Base-by-base conservation (phyloP, 2,888 invertebrate species). In the Pachymerium ferrugineum region DNA sequence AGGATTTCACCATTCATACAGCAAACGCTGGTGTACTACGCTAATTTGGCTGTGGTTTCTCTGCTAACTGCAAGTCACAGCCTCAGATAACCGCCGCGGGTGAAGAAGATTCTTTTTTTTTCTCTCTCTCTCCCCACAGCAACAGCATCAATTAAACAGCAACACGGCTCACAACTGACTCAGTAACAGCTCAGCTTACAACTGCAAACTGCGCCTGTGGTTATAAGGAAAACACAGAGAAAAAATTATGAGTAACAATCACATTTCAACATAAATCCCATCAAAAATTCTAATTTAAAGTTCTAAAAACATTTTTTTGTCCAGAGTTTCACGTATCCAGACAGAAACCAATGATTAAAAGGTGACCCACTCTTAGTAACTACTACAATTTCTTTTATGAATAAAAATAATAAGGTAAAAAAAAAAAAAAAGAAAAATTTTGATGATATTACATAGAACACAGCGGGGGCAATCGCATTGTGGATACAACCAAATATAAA, bases 141-240 rank as follows among this genome's bases (percentile, higher is more conserved):
- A 67, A 67, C 67, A 67, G 25, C 22, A 28, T n/a, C n/a, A n/a
- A n/a, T 28, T 25, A 67, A 22, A 67, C 67, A 67, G 67, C 25
- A 67, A 22, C 67, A 22, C 67, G 67, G 67, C 67, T 67, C 67
- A 67, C 67, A 67, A 67, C 67, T 38, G 38, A 67, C 74, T 70
- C 70, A 70, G 70, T 31, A 74, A 73, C 74, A 54, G 73, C 73
- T 38, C 38, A 38, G 38, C 38, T 73, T 73, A 74, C 74, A 72
- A 70, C 72, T 42, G 70, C 68, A 74, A 31, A 73, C 73, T 69
- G 73, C 74, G 74, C 74, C 74, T 74, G 74, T 73, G 69, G 68
- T 74, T 38, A 74, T 69, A 73, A 69, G 73, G 47, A 74, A 74
- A 71, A 74, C 42, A 74, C 73, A 74, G 74, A 74, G 70, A 74